Evolutionary conservation across 2,888 invertebrate species (phyloP).

Genomic region (Macrosoma leucophasiata): DNA sequence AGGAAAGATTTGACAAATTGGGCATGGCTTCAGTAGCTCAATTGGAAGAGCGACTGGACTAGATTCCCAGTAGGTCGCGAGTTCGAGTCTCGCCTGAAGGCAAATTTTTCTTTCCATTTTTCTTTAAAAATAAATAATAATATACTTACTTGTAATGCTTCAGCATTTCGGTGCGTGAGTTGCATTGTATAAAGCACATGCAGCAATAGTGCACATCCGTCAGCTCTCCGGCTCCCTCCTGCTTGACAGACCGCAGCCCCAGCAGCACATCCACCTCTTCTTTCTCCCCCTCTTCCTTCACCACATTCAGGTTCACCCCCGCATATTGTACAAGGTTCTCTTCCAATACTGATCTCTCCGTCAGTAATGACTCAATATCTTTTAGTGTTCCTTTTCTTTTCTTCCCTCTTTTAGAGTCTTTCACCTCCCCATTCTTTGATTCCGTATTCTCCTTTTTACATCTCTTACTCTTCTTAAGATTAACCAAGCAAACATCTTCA

Average conservation of each 20-base stretch:
- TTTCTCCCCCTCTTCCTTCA: conserved; percentile 35
- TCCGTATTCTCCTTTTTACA: conserved; percentile 21
- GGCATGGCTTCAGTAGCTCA: too few relatives aligned
- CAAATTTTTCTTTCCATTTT: too few relatives aligned
- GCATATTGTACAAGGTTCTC: conserved; percentile 19
- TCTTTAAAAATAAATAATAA: too few relatives aligned
- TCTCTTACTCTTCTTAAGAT: conserved; percentile 46
- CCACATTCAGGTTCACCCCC: conserved; percentile 26
- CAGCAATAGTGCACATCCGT: conserved; percentile 55
- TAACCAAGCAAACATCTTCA: conserved; percentile 46
- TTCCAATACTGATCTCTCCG: conserved; percentile 7
- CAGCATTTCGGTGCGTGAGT: conserved; percentile 41
- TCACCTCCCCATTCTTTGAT: conserved; percentile 19
- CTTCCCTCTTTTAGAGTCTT: conserved; percentile 21
- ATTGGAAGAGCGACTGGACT: too few relatives aligned
- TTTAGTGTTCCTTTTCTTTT: conserved; percentile 22
- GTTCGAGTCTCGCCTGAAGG: too few relatives aligned
- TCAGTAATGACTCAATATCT: conserved; percentile 10
- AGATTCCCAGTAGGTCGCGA: too few relatives aligned
- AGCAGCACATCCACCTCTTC: conserved; percentile 28
- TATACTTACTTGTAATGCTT: conserved; percentile 56
- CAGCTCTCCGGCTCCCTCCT: conserved; percentile 21
- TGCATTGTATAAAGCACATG: conserved; percentile 50
- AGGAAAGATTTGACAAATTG: too few relatives aligned
- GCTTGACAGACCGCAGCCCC: conserved; percentile 24